These are phyloP conservation scores for Plagodis dolabraria DNA, from an alignment of 2,888 invertebrate species.

Conservation along the genomic window DNA sequence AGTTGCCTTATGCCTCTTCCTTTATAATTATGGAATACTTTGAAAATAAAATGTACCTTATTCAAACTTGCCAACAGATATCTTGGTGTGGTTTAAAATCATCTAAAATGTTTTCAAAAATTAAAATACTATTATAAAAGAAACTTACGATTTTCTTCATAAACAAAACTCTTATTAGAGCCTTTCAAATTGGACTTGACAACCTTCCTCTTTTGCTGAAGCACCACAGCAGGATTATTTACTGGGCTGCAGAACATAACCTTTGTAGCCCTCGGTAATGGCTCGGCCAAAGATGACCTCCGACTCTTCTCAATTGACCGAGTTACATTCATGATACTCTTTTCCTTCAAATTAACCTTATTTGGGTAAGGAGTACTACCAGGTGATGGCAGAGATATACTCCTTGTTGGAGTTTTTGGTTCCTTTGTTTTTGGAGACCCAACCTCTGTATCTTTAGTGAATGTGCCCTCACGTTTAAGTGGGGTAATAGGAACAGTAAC, in stretches of 20 bases:
- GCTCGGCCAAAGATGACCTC: constrained; percentile 46
- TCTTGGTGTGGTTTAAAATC: not conserved
- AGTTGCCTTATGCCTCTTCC: too few species aligned
- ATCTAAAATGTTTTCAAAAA: not conserved
- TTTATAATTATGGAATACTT: too few species aligned
- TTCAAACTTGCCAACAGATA: too few species aligned
- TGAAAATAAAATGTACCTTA: too few species aligned
- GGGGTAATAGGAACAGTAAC: constrained; percentile 42
- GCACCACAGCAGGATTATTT: constrained; percentile 52
- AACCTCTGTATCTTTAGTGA: constrained; percentile 65
- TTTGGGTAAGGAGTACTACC: constrained; percentile 70
- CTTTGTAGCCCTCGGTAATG: constrained; percentile 52
- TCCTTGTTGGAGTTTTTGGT: constrained; percentile 49
- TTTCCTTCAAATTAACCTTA: constrained; percentile 54
- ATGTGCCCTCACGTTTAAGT: constrained; percentile 72
- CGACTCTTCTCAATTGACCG: constrained; percentile 67
- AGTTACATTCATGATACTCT: constrained; percentile 62
- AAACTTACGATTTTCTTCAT: constrained; percentile 68
- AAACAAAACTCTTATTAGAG: constrained; percentile 77
- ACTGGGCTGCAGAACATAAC: constrained; percentile 80
- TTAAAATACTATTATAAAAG: constrained; percentile 2
- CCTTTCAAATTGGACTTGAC: constrained; percentile 80
- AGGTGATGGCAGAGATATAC: constrained; percentile 58
- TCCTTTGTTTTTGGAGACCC: not conserved
- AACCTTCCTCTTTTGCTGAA: constrained; percentile 63